These are phyloP conservation scores for Rutpela maculata DNA, from an alignment of 2,888 invertebrate species.

Conservation along the genomic window DNA sequence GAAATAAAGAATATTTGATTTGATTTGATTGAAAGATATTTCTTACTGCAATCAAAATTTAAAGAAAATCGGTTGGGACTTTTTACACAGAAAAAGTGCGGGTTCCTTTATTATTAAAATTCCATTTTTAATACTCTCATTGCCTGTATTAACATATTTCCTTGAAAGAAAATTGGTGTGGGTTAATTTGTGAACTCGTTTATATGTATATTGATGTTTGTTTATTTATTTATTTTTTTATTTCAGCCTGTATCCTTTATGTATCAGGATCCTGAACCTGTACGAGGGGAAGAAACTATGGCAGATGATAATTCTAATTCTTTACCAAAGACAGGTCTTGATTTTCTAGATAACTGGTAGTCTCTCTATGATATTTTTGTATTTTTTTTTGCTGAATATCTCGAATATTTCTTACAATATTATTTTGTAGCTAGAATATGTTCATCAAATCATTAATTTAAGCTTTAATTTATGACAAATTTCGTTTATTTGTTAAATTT, in stretches of 20 bases:
- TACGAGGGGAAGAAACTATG: neutral
- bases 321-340: constrained; percentile 79
- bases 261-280: constrained; percentile 20
- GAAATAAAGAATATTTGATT: too few species aligned
- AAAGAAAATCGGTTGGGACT: too few species aligned
- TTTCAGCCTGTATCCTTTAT: constrained; percentile 14
- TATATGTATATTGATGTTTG: too few species aligned
- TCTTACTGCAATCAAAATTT: too few species aligned
- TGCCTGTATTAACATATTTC: too few species aligned
- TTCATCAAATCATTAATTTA: constrained; percentile 21
- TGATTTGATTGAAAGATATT: too few species aligned
- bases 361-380: constrained; percentile 4
- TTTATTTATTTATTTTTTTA: constrained; percentile 29
- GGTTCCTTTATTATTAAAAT: too few species aligned
- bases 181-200: too few species aligned
- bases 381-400: neutral
- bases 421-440: constrained; percentile 19
- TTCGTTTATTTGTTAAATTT: neutral
- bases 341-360: constrained; percentile 81
- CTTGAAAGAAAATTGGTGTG: too few species aligned
- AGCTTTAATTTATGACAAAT: neutral
- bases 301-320: constrained; percentile 43
- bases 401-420: neutral
- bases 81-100: too few species aligned
- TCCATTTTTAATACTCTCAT: too few species aligned